Evolutionary conservation across 35 echinoderm and acorn worm species (phyloP), one percentile per base, ranked within the genome.

Genomic region (Ophioderma brevispina): DNA sequence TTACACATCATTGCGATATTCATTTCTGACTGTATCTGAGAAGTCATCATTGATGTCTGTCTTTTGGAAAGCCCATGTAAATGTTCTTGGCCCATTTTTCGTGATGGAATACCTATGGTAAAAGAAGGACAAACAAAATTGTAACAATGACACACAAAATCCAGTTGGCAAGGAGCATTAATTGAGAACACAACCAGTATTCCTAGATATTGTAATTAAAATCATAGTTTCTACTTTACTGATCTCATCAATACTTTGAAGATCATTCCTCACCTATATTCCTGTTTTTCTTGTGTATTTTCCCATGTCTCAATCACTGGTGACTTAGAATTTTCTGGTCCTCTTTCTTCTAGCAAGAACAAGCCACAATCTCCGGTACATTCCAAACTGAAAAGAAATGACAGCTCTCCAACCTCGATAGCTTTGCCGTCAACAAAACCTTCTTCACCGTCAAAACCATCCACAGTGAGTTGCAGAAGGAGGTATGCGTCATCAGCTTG

Each of bases 1-100:
- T 94, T 84, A 94, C 92, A 94, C 38, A 85, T 94, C 92, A 55
- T 89, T 94, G 34, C 86, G 59, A 33, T 85, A 94, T 33, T 64
- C 83, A 34, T 81, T 40, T 37, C 37, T 36, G 0, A 55, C 28
- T 15, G 64, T 52, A 35, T 85, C 39, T 5, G 55, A 33, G 43
- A 77, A 90, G 6, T 63, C 33, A 6, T 55, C 77, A 17, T 92
- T 85, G 2, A 88, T 82, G 77, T 92, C 94, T 30, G 88, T 91
- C 91, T 99, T 99, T 86, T 99, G 90, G 84, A 99, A 99, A 0
- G 97, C 97, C 97, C 97, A 99, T 34, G 87, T 95, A 39, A 95
- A 99, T 35, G 82, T 91, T 33, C 91, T 78, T 15, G 59, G 91
- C 33, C 87, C 88, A n/a, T 83, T 77, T 39, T 85, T 91, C 18